Evolutionary conservation across 2,888 invertebrate species (phyloP), one percentile per base, ranked within the genome.

Genomic region (Euclidia mi): DNA sequence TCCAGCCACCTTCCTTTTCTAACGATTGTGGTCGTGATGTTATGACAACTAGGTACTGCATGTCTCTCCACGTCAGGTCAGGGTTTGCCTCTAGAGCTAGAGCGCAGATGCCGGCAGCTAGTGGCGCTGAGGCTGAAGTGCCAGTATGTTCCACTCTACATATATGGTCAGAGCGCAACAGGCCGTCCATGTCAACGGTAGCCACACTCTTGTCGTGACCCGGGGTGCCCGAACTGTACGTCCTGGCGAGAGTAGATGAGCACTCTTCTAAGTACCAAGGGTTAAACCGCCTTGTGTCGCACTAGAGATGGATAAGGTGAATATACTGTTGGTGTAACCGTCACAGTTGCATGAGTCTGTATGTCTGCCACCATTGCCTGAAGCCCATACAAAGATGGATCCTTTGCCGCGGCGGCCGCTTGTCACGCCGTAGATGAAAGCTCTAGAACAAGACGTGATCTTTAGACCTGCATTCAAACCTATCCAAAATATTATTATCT

Each of bases 181-280:
- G 95, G 0, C 97, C 98, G 81, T 98, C 98, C 98, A 98, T 98
- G 88, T 98, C 98, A 18, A 98, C 98, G 0, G 98, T 98, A 7
- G 98, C 98, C 11, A 98, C 98, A 85, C 98, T 98, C 84, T 98
- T 98, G 84, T 98, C 98, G 74, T 97, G 97, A 0, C 98, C 98
- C 2, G 98, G 99, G 0, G 98, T 98, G 2, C 99, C 99, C 9
- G 99, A 99, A 86, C 99, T 99, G 93, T 99, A 99, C 0, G 99
- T 99, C 12, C 99, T 97, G 1, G 99, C 99, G 68, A 99, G 92
- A 1, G 99, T 99, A 18, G 99, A 99, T 0, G 99, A 98, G 86
- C 99, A 99, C 89, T 99, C 99, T 94, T 99, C 99, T 76, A 99
- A 95, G 88, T 99, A 99, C 99, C 99, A 99, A 0, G 99, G 99